Evolutionary conservation across 2,797 vertebrate species (phyloP).

Genomic region (Pseudochaenichthys georgianus): DNA sequence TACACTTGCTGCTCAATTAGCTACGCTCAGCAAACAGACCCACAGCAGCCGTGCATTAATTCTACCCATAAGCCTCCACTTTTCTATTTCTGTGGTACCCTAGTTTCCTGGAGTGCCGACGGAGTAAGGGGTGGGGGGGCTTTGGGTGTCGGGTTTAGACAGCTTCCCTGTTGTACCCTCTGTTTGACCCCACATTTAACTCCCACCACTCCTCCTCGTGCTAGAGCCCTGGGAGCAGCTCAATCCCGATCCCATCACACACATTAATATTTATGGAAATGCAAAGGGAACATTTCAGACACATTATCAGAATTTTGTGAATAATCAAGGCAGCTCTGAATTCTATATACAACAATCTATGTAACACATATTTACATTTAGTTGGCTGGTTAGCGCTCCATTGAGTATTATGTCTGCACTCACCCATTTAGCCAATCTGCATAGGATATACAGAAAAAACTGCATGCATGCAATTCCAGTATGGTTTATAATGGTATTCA

Average conservation of each 20-base stretch:
- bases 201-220: conserved; percentile 55
- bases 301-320: conserved; percentile 58
- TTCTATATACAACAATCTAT: conserved; percentile 18
- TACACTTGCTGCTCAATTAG: conserved; percentile 56
- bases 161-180: conserved; percentile 72
- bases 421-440: not conserved
- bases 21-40: conserved; percentile 45
- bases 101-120: conserved; percentile 60
- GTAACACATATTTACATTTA: conserved; percentile 16
- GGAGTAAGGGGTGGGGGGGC: not conserved
- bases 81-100: conserved; percentile 44
- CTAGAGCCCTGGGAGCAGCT: conserved; percentile 42
- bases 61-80: conserved; percentile 48
- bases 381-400: not conserved
- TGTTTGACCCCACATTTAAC: conserved; percentile 76
- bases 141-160: conserved; percentile 45
- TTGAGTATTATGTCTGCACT: not conserved
- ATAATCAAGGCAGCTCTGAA: conserved; percentile 28
- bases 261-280: conserved; percentile 79
- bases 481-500: conserved; percentile 2
- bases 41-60: conserved; percentile 57
- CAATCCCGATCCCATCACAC: conserved; percentile 49
- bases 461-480: not conserved
- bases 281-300: conserved; percentile 57
- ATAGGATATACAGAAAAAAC: not conserved